Evolutionary conservation across 2,113 vertebrate genomes (phyloP), one percentile per base, ranked within the genome.

Genomic region (Ageneiosus marmoratus): DNA sequence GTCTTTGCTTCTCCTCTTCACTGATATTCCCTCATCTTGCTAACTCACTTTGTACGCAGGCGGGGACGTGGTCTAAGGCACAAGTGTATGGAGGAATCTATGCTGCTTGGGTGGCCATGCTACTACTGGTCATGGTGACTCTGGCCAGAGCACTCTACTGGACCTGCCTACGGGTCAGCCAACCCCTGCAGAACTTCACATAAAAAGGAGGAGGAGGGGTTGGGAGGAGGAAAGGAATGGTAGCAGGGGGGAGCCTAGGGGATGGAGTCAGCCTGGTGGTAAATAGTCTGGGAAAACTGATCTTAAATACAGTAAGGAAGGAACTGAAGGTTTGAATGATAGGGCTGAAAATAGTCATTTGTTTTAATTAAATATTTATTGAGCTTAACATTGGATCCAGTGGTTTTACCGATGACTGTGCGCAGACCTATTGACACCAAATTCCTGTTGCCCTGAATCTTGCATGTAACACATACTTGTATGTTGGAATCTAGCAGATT

Each of bases 121-220:
- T 96, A 82, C 91, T 97, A 77, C 91, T 96, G 92, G 94, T 95
- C 15, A 84, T 96, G 78, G 83, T 95, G 82, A 96, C 94, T 86
- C 88, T 97, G 83, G 95, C 93, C 48, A 94, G 96, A 86, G 96
- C 94, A 29, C 94, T 95, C 69, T 97, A 97, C 90, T 97, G 96
- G 96, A 94, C 94, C 87, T 97, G 96, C 91, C 93, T 96, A 92
- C 89, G 93, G 87, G 93, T 94, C 89, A 95, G 94, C 90, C 92
- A 94, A 85, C 94, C 94, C 41, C 90, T 94, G 70, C 93, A 95
- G 89, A 94, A 86, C 91, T 93, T 93, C 92, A 92, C 93, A 92
- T 94, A 94, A 80, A 5, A 13, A 41, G 37, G 27, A 58, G 3
- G 32, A 29, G 24, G 29, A 5, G n/a, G 50, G 8, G 48, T 29